Evolutionary conservation across 2,797 vertebrate genomes (phyloP).

Genomic region (Pangasius djambal): DNA sequence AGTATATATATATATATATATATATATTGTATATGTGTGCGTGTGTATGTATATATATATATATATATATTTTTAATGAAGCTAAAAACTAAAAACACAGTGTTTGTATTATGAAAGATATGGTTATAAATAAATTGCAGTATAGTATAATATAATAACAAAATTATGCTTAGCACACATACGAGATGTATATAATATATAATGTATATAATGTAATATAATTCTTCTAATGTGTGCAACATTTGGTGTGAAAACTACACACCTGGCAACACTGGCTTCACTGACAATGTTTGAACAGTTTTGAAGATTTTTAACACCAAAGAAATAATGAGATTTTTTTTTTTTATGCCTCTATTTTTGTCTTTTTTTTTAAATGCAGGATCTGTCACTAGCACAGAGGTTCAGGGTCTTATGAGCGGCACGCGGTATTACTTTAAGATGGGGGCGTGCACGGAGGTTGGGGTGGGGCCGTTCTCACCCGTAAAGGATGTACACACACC

Average conservation of each 20-base stretch:
- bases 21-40: too few species aligned
- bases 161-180: too few species aligned
- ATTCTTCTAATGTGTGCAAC: not conserved
- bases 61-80: not conserved
- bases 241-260: not conserved
- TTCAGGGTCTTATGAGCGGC: conserved; percentile 86
- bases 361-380: conserved; percentile 70
- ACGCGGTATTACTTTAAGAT: conserved; percentile 94
- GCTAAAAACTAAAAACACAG: too few species aligned
- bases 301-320: not conserved
- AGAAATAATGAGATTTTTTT: not conserved
- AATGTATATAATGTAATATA: too few species aligned
- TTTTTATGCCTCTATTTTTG: not conserved
- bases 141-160: too few species aligned
- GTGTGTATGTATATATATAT: too few species aligned
- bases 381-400: conserved; percentile 84
- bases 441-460: conserved; percentile 88
- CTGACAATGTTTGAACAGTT: not conserved
- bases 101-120: not conserved
- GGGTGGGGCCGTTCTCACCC: conserved; percentile 87
- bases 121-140: not conserved
- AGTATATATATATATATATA: too few species aligned
- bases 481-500: conserved; percentile 87
- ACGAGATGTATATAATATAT: too few species aligned
- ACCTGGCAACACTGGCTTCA: not conserved